Conservation (phyloP, 2,797 vertebrate species). For the Myotis vivesi region DNA sequence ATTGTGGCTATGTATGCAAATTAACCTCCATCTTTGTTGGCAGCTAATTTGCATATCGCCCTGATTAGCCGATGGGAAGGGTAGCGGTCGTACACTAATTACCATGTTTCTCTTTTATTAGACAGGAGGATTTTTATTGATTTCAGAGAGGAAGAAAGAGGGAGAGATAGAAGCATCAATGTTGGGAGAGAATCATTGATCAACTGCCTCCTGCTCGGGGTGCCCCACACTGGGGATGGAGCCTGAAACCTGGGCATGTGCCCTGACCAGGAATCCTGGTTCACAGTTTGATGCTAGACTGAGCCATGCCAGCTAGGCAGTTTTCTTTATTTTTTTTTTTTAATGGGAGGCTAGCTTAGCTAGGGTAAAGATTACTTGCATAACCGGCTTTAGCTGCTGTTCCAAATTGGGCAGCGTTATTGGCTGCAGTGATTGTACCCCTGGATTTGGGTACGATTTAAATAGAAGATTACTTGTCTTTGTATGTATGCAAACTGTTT, state of each 20-base stretch:
- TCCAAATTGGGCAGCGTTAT: background rate
- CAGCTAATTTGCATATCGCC: no score
- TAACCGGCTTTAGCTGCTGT: background rate
- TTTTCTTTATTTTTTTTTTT: background rate
- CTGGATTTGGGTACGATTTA: background rate
- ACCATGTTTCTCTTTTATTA: no score
- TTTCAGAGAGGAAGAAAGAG: background rate
- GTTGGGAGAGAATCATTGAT: no score
- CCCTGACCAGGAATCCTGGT: no score
- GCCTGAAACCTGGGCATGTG: no score
- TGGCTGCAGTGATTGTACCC: background rate
- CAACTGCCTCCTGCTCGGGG: no score
- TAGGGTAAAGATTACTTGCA: background rate
- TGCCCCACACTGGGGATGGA: no score
- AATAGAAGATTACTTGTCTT: background rate
- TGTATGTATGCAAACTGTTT: background rate
- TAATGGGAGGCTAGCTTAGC: background rate
- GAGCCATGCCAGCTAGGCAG: background rate
- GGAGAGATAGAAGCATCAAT: background rate
- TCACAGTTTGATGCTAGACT: background rate
- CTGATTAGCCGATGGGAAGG: no score
- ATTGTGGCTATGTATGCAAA: no score
- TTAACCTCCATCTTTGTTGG: no score
- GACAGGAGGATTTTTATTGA: background rate
- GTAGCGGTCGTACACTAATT: no score